Conservation (phyloP, 2,797 vertebrate genomes). For the Mus caroli region DNA sequence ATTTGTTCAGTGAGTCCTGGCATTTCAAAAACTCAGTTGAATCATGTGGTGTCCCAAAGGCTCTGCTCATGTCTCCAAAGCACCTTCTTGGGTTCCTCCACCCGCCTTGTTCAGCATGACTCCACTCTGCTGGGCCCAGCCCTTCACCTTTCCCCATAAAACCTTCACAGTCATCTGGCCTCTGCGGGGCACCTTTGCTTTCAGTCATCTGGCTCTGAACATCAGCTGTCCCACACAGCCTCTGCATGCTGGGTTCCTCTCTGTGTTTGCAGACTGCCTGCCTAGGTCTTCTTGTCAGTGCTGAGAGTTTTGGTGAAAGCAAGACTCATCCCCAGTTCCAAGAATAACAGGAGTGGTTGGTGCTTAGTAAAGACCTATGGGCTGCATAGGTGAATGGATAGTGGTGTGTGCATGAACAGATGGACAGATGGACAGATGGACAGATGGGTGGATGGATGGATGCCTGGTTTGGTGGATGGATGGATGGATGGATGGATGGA, state of each 20-base stretch:
- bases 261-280: background rate
- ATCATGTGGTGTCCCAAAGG: background rate
- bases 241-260: background rate
- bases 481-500: too few species aligned
- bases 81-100: background rate
- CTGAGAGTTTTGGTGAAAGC: background rate
- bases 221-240: too few species aligned
- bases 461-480: background rate
- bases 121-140: background rate
- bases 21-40: too few species aligned
- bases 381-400: background rate
- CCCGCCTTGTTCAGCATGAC: too few species aligned
- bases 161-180: background rate
- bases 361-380: background rate
- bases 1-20: background rate
- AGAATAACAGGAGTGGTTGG: background rate
- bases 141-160: background rate
- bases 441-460: too few species aligned
- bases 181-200: background rate
- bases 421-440: background rate
- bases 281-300: background rate
- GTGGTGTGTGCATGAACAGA: background rate
- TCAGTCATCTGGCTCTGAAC: background rate
- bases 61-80: background rate
- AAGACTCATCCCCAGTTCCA: background rate